Base-by-base conservation (phyloP, 30 jellyfish, hydroid and myxozoan species). In the Aurelia sp. region DNA sequence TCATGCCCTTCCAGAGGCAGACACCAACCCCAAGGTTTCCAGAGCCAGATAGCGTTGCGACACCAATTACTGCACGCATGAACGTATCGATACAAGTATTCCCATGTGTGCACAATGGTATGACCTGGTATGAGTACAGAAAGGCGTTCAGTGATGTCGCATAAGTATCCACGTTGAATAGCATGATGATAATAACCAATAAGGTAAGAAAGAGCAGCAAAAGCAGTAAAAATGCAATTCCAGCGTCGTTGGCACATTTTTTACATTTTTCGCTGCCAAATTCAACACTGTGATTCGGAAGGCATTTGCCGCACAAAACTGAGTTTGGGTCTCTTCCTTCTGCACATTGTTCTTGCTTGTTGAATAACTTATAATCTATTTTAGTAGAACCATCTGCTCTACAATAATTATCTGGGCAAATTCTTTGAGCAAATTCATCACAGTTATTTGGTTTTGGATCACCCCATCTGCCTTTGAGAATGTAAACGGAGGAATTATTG, bases 141-240 rank as follows among this genome's bases (percentile, higher is more conserved):
- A 79, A 79, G 0, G 94, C 98, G 73, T 91, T 91, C 41, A 91
- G 82, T 27, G 92, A 91, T 15, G 90, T 73, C 3, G 98, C 91
- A 66, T 75, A 91, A 8, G 84, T 70, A 78, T 91, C 96, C 13
- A 86, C 82, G 44, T 91, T 81, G 44, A 91, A 40, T 13, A 73
- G 79, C 75, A 91, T 74, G 62, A 91, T 74, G 21, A 85, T 9
- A 13, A 79, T 31, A 18, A 85, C 89, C 1, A 86, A 33, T 3
- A 59, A 31, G 31, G 91, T 61, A 11, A 79, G 7, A 52, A 71
- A 23, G 13, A 81, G 44, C 22, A 86, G 35, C 22, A 86, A 40
- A 13, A 71, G 85, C 17, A 78, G 76, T 47, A 91, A 65, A 58
- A 60, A 67, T 20, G 64, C 57, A 17, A 86, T 18, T 3, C 90